Evolutionary conservation across 2,113 vertebrate genomes (phyloP), one percentile per base, ranked within the genome.

Genomic region (Haemorhous mexicanus): DNA sequence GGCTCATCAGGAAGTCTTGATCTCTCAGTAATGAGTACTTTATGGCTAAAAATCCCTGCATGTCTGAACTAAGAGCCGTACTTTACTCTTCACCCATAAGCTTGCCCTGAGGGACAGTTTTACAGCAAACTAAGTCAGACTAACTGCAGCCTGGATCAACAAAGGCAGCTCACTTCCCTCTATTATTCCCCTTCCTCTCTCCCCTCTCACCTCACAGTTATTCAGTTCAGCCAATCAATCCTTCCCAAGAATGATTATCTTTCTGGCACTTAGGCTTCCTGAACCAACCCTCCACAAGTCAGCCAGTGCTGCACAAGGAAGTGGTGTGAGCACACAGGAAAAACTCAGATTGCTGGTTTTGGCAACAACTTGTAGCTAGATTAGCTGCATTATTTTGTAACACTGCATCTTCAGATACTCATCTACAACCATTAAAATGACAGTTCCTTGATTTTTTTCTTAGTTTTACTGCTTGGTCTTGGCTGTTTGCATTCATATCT

Each of bases 181-280:
- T 80, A 94, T 92, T 93, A 94, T 88, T 92, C 67, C 68, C 70
- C 27, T 95, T 94, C 90, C 79, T 93, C 61, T 39, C 67, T 89
- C 44, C 50, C 62, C 69, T 93, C 83, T 94, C 94, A 94, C 83
- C 85, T 90, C 83, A 66, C 46, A 70, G 53, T 69, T 91, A 41
- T 26, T 91, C 52, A 82, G 73, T 83, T 85, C 79, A 93, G 75
- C 72, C 88, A 95, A 93, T 74, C 72, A 92, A 32, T 44, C 80
- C 83, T 74, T 86, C 43, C 59, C 67, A 59, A 62, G 24, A 50
- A 47, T 21, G 23, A 88, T 86, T 93, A 80, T 53, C 79, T 94
- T 77, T 73, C 67, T 77, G 46, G 63, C 92, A 89, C 76, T 90
- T 11, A 22, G 33, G 68, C 79, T 95, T 95, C 90, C 95, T 90